Evolutionary conservation across 2,888 invertebrate genomes (phyloP), one percentile per base, ranked within the genome.

Genomic region (Drosophila atripex): DNA sequence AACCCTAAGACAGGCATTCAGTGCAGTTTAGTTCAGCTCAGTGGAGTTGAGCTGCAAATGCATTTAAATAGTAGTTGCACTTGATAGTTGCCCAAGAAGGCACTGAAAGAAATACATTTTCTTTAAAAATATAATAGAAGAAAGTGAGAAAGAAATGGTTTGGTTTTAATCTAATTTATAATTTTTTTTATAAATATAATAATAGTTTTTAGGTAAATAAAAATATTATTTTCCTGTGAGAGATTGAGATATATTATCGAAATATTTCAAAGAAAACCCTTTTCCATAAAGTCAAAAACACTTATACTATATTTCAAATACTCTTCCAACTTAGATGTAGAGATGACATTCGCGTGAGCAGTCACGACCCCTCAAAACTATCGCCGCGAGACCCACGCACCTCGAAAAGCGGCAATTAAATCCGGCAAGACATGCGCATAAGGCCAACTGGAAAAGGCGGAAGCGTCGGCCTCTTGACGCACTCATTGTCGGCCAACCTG

Each of bases 1-100:
- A 90, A 90, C 85, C 75, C 76, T 58, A 14, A 71, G 64, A 51
- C 74, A 74, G 52, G 70, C 54, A 56, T 65, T 72, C 66, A 45
- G 52, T 46, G 56, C 52, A 55, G 74, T 65, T 71, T 41, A 35
- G 75, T 59, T 72, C 63, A 61, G 52, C 50, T 71, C 49, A 55
- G 55, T 63, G 28, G 49, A 63, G 32, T 54, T 52, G n/a, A 58
- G 41, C 45, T 64, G 18, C 52, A 39, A 41, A 16, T 49, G 21
- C 43, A 43, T 43, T 43, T 43, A 21, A 43, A 43, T 43, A 11
- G 41, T n/a, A n/a, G 25, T 49, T 68, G 45, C 18, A 30, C 11
- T 41, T 55, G 39, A 21, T 38, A 18, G 18, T 30, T 30, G 16
- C 23, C 38, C 1, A 2, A 9, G 9, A 11, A 9, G 16, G 35